These are phyloP conservation scores for Himalopsyche tibetana DNA, from an alignment of 2,888 invertebrate species.

Conservation along the genomic window DNA sequence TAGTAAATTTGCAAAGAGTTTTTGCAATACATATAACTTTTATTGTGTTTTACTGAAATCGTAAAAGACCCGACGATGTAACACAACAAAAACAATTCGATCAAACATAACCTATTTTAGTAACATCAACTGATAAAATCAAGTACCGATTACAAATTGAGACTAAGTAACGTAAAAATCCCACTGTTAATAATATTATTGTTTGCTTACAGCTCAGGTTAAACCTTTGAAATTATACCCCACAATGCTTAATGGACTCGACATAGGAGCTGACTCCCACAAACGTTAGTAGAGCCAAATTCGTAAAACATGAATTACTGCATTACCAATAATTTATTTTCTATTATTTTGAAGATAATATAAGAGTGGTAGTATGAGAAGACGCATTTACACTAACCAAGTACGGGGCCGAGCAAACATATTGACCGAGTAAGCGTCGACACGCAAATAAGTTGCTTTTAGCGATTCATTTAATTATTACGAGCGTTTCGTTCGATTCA, in stretches of 20 bases:
- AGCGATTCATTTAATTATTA: no score
- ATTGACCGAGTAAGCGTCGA: no score
- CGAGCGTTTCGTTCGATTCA: no score
- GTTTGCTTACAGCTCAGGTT: conserved; percentile 23
- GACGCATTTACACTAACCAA: no score
- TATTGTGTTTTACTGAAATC: background rate
- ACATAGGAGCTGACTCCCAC: background rate
- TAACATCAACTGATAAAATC: background rate
- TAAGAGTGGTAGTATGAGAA: no score
- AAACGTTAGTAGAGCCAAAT: background rate
- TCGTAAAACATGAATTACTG: background rate
- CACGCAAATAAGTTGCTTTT: no score
- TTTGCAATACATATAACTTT: conserved; percentile 3
- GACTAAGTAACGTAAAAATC: conserved; percentile 26
- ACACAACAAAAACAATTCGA: background rate
- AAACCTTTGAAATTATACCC: conserved; percentile 8
- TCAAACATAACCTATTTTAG: background rate
- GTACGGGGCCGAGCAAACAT: no score
- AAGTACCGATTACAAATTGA: conserved; percentile 31
- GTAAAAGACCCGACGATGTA: background rate
- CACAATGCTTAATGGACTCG: conserved; percentile 26
- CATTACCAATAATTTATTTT: no score
- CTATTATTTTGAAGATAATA: no score
- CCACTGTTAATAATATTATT: conserved; percentile 8
- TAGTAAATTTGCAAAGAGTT: background rate